Evolutionary conservation across 2,888 invertebrate genomes (phyloP).

Genomic region (Clusia tigrina): DNA sequence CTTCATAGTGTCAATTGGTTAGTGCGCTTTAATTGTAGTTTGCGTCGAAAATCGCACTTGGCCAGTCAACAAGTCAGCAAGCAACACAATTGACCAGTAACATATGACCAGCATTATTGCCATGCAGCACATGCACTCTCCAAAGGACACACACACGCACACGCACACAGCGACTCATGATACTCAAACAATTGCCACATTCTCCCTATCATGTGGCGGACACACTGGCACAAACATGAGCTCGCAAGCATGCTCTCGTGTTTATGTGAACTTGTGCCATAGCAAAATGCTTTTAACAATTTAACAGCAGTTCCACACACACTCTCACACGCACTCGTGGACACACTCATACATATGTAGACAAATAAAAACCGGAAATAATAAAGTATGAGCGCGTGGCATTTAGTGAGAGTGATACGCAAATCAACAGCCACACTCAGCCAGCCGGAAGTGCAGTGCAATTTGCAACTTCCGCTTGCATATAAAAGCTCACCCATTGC

Average conservation of each 20-base stretch:
- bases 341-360: too few species aligned
- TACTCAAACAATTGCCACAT: not conserved
- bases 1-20: not conserved
- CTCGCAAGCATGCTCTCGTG: not conserved
- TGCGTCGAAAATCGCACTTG: conserved; percentile 14
- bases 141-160: too few species aligned
- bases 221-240: not conserved
- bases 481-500: not conserved
- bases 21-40: conserved; percentile 9
- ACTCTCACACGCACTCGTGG: conserved; percentile 5
- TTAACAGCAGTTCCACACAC: not conserved
- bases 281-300: too few species aligned
- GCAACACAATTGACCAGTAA: too few species aligned
- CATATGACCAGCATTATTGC: too few species aligned
- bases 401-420: conserved; percentile 21
- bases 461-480: conserved; percentile 35
- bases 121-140: too few species aligned
- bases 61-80: conserved; percentile 4
- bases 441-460: conserved; percentile 37
- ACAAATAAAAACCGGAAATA: conserved; percentile 25
- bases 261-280: not conserved
- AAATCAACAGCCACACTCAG: conserved; percentile 24
- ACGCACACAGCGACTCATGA: not conserved
- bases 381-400: conserved; percentile 21
- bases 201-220: too few species aligned